A percentile compares a stretch with the other conserved stretches of the same genome.
phyloP scores from a whole-genome alignment of 2,888 invertebrate species.

The Volucella zonaria region DNA sequence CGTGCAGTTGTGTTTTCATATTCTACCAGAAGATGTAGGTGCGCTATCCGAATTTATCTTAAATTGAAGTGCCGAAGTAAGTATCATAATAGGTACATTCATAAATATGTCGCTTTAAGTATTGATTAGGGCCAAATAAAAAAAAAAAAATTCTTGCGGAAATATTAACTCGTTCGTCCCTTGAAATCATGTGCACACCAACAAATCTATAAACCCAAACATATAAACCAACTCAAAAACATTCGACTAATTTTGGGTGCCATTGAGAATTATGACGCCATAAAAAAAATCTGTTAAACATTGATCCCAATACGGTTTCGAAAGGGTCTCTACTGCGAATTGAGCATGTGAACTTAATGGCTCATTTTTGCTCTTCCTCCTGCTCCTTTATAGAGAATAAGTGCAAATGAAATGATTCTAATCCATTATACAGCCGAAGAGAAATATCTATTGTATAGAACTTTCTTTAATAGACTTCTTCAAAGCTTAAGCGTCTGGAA shows the following conservation, averaged over 20 bases:
- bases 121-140: no score
- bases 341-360: constrained; percentile 45
- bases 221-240: background rate
- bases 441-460: constrained; percentile 38
- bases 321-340: constrained; percentile 2
- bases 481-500: constrained; percentile 36
- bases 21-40: no score
- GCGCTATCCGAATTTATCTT: no score
- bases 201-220: background rate
- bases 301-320: constrained; percentile 23
- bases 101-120: no score
- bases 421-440: constrained; percentile 43
- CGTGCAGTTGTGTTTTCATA: no score
- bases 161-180: no score
- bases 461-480: constrained; percentile 51
- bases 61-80: no score
- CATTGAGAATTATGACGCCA: constrained; percentile 26
- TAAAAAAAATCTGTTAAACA: constrained; percentile 18
- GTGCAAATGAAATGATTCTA: constrained; percentile 56
- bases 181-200: no score
- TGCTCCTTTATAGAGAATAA: constrained; percentile 12
- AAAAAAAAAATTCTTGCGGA: no score
- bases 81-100: no score
- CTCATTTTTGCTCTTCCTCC: constrained; percentile 11
- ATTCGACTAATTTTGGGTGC: constrained; percentile 4